Base-by-base conservation (phyloP, 2,888 invertebrate genomes). In the Abrostola triplasia region DNA sequence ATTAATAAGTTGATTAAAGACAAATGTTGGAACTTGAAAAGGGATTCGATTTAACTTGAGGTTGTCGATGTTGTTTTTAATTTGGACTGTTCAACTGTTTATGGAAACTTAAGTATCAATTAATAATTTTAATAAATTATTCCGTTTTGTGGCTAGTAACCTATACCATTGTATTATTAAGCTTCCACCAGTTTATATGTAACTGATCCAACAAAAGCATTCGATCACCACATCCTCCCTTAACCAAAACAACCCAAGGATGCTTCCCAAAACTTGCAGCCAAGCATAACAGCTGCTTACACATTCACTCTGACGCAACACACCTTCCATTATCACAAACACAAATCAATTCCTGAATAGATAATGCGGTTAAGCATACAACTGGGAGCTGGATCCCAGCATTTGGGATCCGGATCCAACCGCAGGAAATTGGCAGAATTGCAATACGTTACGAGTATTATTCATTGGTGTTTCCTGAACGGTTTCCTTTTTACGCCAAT, bases 381-480 rank as follows among this genome's bases (percentile, higher is more conserved):
- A 48, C 63, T 68, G 74, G 75, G 71, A 79, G 59, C 77, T 72
- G 68, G 70, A 73, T 57, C 73, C 72, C 61, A 75, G 57, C 58
- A 59, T 73, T 81, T 55, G 65, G 73, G 77, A 75, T 76, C 78
- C 80, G 80, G 70, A 69, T 74, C 53, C 51, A 61, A 77, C 76
- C 66, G 60, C 71, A 85, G 86, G 84, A 86, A 82, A 87, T 85
- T 84, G 79, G 73, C 68, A 75, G 77, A 79, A 81, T 77, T 79
- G 84, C 85, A 80, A 82, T 84, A 84, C 81, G 78, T 84, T 81
- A 83, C 79, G 65, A 73, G 80, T 81, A 83, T 83, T 83, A 87
- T 87, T 85, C 80, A 80, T 79, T 69, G 80, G 70, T 75, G 74
- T 76, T 76, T 79, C 78, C 79, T 73, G 70, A 37, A 68, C 61